Base-by-base conservation (phyloP, 2,888 invertebrate genomes). In the Cotesia congregata region DNA sequence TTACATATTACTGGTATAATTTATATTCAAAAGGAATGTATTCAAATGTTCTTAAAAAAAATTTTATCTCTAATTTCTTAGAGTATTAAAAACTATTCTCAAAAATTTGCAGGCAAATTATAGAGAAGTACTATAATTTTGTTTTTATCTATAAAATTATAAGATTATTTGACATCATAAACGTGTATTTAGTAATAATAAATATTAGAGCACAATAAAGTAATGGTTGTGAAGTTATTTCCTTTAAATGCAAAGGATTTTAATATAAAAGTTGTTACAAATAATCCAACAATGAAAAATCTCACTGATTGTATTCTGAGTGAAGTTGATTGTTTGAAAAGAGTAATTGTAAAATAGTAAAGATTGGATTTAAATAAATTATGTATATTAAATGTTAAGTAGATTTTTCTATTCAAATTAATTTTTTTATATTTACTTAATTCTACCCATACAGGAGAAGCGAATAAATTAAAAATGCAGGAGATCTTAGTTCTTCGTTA, bases 121-220 rank as follows among this genome's bases (percentile, higher is more conserved):
- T 9, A 9, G 50, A 50, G 50, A 50, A 50, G 3, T 50, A 12
- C 4, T 7, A 12, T 30, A 30, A 7, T 6, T 50, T 50, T 50
- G 50, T 50, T 12, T 50, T 50, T 12, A 12, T 50, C 12, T 50
- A 12, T 9, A 3, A 50, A 50, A 12, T 50, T 12, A 50, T 50
- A 1, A 50, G 12, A 50, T 50, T 50, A 50, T 50, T 7, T 12
- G 12, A 9, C 50, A 50, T 12, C 1, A 50, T 50, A 50, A 50
- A 7, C 12, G 12, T 50, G 12, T 12, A 50, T 50, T 50, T 50
- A 50, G 50, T 50, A 50, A 50, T 50, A 50, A 50, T 50, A 50
- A 50, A 50, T 12, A 50, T 50, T 50, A 12, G 50, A 71, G 65
- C 39, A 65, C 40, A 70, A 75, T 50, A 41, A 12, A 64, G 17